Evolutionary conservation across 2,888 invertebrate genomes (phyloP).

Genomic region (Hypomecis atomaria): DNA sequence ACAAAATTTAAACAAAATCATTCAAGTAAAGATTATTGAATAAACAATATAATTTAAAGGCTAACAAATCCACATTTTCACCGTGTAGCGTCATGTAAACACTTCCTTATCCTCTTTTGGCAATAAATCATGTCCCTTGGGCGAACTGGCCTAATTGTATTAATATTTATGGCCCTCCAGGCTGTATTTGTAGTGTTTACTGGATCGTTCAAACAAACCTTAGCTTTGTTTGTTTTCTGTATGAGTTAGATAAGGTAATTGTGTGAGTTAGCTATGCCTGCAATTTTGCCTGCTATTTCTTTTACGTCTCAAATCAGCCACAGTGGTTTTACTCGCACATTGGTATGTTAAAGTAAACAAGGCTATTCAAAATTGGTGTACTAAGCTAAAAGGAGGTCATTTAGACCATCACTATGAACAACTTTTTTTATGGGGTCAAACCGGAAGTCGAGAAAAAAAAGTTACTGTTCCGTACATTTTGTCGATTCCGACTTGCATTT

Average conservation of each 20-base stretch:
- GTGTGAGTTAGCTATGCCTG: not conserved
- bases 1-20: no score
- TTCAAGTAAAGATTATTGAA: no score
- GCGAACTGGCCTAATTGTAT: slow-evolving; percentile 63
- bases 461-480: no score
- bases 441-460: no score
- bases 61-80: slow-evolving; percentile 9
- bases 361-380: no score
- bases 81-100: slow-evolving; percentile 10
- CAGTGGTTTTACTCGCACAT: no score
- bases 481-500: no score
- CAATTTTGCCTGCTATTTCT: not conserved
- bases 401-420: no score
- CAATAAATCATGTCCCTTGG: slow-evolving; percentile 60
- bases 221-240: slow-evolving; percentile 26
- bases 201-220: slow-evolving; percentile 54
- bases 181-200: slow-evolving; percentile 47
- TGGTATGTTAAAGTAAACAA: no score
- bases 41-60: not conserved
- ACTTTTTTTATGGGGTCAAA: no score
- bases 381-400: no score
- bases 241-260: slow-evolving; percentile 17
- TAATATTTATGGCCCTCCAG: slow-evolving; percentile 66
- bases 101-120: slow-evolving; percentile 48
- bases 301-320: not conserved